Percentiles rank a stretch among this genome's conserved stretches.
These are phyloP conservation scores for Petrolisthes cinctipes DNA, from an alignment of 2,888 invertebrate genomes.

Conservation along the genomic window DNA sequence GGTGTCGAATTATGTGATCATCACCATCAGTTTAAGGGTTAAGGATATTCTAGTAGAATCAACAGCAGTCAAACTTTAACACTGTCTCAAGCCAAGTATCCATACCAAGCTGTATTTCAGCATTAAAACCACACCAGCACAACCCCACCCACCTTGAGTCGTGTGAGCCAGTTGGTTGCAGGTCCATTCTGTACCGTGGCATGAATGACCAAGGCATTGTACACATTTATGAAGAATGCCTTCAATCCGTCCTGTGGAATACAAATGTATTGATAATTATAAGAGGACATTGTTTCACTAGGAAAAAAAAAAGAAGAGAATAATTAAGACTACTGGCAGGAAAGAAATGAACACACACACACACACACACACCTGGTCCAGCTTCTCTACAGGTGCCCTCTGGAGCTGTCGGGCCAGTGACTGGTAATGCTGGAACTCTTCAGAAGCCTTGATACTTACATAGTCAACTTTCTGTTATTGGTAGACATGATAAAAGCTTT, in stretches of 20 bases:
- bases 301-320: too few relatives aligned
- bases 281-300: too few relatives aligned
- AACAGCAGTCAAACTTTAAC: too few relatives aligned
- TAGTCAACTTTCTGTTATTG: constrained; percentile 69
- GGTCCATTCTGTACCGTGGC: constrained; percentile 70
- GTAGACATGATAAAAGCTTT: too few relatives aligned
- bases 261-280: too few relatives aligned
- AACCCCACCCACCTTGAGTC: constrained; percentile 24
- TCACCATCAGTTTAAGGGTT: background rate
- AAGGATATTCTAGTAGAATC: background rate
- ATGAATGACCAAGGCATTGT: constrained; percentile 72
- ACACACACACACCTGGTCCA: constrained; percentile 63
- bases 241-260: constrained; percentile 31
- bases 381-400: constrained; percentile 69
- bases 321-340: too few relatives aligned
- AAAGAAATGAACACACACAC: background rate
- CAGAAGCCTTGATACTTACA: constrained; percentile 69
- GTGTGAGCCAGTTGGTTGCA: constrained; percentile 65
- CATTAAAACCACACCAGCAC: background rate
- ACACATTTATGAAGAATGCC: constrained; percentile 73
- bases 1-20: too few relatives aligned
- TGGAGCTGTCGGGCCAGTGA: constrained; percentile 69
- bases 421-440: constrained; percentile 69
- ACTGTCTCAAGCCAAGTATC: background rate
- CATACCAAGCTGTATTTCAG: background rate